Percentiles rank a stretch among this genome's conserved stretches.
These are phyloP conservation scores for Pollenia griseotomentosa DNA, from an alignment of 2,888 invertebrate species.

Conservation along the genomic window DNA sequence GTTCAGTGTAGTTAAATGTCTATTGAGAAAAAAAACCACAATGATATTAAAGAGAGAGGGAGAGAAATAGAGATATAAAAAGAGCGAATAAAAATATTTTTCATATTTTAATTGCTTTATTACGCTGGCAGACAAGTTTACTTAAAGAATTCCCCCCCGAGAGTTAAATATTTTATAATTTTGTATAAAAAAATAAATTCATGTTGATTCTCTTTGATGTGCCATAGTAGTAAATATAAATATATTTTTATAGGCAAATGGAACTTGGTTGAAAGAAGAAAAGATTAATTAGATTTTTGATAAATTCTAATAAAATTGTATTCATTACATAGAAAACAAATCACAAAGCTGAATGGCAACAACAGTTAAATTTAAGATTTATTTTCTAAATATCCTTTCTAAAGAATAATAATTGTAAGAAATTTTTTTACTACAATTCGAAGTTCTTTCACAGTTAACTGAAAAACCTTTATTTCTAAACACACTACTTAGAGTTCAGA, in stretches of 20 bases:
- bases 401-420: not conserved
- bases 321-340: not conserved
- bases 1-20: not conserved
- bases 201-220: constrained; percentile 79
- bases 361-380: no score
- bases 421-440: not conserved
- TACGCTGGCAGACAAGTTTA: constrained; percentile 78
- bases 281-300: constrained; percentile 43
- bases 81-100: constrained; percentile 72
- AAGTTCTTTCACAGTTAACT: not conserved
- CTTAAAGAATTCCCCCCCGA: constrained; percentile 43
- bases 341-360: not conserved
- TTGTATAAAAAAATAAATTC: constrained; percentile 35
- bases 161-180: constrained; percentile 41
- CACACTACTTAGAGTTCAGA: not conserved
- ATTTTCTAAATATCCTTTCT: no score
- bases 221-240: constrained; percentile 61
- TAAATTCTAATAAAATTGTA: not conserved
- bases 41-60: constrained; percentile 69
- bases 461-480: not conserved
- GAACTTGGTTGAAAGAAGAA: not conserved
- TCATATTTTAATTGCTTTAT: constrained; percentile 82
- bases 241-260: constrained; percentile 57
- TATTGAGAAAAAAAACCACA: constrained; percentile 75
- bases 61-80: not conserved